These are phyloP conservation scores for Neria commutata DNA, from an alignment of 2,888 invertebrate species.

Conservation along the genomic window DNA sequence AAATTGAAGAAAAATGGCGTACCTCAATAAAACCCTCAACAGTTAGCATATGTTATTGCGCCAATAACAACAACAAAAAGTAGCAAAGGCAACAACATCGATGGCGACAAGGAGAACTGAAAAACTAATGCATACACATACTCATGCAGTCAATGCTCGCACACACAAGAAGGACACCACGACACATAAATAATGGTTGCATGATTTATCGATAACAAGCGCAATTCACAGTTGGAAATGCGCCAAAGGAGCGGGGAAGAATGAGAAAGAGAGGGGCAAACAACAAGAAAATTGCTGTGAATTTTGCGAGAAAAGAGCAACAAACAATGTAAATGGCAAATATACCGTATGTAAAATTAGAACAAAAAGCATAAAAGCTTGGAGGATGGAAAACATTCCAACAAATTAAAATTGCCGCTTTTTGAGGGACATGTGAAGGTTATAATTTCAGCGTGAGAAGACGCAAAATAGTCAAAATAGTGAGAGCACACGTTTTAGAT, in stretches of 20 bases:
- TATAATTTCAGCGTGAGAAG: no score
- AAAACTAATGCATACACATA: neutral
- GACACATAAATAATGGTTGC: slow-evolving; percentile 59
- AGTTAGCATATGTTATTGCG: slow-evolving; percentile 37
- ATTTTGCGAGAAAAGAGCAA: neutral
- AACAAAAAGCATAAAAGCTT: neutral
- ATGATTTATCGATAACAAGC: slow-evolving; percentile 61
- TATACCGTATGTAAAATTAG: neutral
- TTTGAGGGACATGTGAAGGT: no score
- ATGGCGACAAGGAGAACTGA: neutral
- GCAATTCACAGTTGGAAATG: slow-evolving; percentile 55
- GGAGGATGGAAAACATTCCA: no score
- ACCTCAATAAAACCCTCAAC: slow-evolving; percentile 26
- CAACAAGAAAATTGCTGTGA: neutral
- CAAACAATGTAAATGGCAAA: neutral
- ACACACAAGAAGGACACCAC: slow-evolving; percentile 21
- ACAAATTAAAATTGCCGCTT: no score
- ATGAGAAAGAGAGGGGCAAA: neutral
- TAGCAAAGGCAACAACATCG: neutral
- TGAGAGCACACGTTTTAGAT: no score
- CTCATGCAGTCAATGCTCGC: slow-evolving; percentile 7
- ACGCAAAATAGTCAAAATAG: no score
- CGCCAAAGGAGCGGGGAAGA: slow-evolving; percentile 36
- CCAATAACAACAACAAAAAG: slow-evolving; percentile 6
- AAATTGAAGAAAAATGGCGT: slow-evolving; percentile 8